Conservation (phyloP, 2,113 vertebrate genomes). For the Hemicordylus capensis region DNA sequence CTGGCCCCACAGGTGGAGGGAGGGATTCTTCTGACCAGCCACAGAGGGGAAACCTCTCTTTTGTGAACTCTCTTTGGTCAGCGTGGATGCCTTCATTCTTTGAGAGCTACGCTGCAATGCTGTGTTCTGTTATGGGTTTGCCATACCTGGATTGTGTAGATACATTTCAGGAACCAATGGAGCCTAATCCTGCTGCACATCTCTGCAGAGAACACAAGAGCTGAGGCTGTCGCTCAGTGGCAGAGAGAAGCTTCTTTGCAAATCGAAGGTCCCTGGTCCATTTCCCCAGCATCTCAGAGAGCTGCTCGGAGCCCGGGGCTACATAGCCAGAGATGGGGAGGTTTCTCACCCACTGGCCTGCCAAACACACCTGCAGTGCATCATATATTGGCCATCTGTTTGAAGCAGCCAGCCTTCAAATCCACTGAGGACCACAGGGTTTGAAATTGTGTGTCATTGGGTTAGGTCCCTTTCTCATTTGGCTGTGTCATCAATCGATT, state of each 20-base stretch:
- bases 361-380: not conserved
- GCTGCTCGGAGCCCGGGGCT: no score
- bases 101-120: not conserved
- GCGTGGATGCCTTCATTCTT: not conserved
- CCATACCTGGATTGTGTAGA: no score
- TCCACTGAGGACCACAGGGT: not conserved
- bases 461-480: not conserved
- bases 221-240: no score
- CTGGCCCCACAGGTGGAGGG: not conserved
- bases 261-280: no score
- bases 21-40: not conserved
- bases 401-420: not conserved
- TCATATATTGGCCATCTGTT: not conserved
- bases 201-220: no score
- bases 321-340: no score
- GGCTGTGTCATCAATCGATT: not conserved
- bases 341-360: not conserved
- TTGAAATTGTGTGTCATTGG: not conserved
- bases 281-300: no score
- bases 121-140: no score
- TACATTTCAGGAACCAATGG: no score
- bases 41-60: no score
- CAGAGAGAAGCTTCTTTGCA: no score
- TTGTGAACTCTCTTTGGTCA: not conserved
- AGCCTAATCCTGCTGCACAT: no score